phyloP scores from a whole-genome alignment of 2,797 vertebrate species.

The Falco peregrinus region DNA sequence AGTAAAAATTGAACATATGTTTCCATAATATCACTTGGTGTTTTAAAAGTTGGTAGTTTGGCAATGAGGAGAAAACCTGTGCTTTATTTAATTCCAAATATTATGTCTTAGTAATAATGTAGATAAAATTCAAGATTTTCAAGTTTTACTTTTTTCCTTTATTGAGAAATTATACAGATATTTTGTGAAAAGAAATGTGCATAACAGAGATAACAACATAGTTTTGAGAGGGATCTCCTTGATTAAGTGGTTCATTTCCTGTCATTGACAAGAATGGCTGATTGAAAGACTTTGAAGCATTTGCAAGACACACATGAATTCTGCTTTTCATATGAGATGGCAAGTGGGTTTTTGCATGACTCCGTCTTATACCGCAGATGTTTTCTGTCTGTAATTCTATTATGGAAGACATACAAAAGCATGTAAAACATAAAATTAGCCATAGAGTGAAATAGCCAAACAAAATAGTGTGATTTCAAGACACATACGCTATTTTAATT shows the following conservation, averaged over 20 bases:
- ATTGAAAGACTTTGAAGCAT: not conserved
- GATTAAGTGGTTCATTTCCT: not conserved
- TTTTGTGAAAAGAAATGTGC: not conserved
- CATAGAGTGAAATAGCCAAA: not conserved
- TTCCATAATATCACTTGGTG: not conserved
- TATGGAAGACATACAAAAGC: not conserved
- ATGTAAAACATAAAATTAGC: not conserved
- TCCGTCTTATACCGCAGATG: not conserved
- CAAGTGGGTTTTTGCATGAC: not conserved
- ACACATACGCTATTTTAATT: not conserved
- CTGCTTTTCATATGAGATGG: not conserved
- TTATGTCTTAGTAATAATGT: not conserved
- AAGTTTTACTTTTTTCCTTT: not conserved
- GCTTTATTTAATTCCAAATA: not conserved
- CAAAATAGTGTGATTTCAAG: not conserved
- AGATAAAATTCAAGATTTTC: not conserved
- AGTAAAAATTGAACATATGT: not conserved
- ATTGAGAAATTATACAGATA: not conserved
- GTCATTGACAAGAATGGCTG: not conserved
- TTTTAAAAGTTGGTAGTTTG: not conserved
- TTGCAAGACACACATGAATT: not conserved
- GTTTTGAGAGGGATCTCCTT: not conserved
- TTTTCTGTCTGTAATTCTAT: not conserved
- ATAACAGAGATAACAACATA: not conserved
- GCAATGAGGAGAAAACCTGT: not conserved